Base-by-base conservation (phyloP, 2,113 vertebrate genomes). In the Zosterops borbonicus region DNA sequence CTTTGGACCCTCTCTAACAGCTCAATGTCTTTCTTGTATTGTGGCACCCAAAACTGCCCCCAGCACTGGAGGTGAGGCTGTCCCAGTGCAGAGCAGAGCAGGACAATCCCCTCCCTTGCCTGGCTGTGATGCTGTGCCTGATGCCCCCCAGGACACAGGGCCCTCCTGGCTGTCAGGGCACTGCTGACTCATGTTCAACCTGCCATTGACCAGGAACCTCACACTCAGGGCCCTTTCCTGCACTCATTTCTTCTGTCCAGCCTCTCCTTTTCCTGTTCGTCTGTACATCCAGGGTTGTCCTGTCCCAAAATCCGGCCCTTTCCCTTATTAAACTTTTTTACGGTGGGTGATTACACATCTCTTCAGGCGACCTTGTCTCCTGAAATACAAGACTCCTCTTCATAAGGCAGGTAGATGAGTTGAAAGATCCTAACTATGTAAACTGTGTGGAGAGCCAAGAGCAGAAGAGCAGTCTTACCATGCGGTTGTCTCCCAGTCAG, bases 181-280 rank as follows among this genome's bases (percentile, higher is more conserved):
- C 39, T 60, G 53, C 3, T 1, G n/a, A 2, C 3, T 75, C 3
- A 1, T 3, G 0, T 7, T 46, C 46, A 47, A 0, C 1, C 29
- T 68, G 1, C 0, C 39, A 17, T 1, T 0, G 1, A 31, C 28
- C 28, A 35, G 46, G 46, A 33, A 3, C 0, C 15, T 5, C 37
- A 35, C 12, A 6, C 3, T 1, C 28, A 55, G 9, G 12, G 12
- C 11, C 3, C 3, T 53, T 53, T 89, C 28, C 46, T 37, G 33
- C 21, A 37, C 39, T 67, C 5, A 9, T 55, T 55, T 55, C 33
- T 68, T 25, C 37, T 68, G 11, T 59, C 35, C 16, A 46, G 11
- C 12, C 7, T 67, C 7, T 53, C 10, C 3, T 59, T 68, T 9
- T 15, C 14, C 22, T 15, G 11, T 37, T 25, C 23, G 9, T 52